Evolutionary conservation across 2,113 vertebrate species (phyloP).

Genomic region (Aix galericulata): DNA sequence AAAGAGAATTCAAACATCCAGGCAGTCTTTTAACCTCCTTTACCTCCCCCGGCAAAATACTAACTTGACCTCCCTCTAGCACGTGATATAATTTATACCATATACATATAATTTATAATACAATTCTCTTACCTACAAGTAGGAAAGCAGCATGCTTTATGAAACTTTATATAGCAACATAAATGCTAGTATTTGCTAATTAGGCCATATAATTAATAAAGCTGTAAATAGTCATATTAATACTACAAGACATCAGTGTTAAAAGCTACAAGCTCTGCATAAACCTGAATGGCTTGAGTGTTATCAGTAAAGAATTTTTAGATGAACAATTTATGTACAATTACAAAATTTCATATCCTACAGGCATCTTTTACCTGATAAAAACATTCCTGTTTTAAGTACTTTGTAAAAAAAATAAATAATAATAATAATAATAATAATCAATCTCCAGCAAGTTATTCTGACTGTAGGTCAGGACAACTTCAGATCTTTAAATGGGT

Average conservation of each 20-base stretch:
- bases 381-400: neutral
- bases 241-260: neutral
- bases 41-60: neutral
- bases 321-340: neutral
- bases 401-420: neutral
- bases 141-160: constrained; percentile 21
- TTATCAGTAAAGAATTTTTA: constrained; percentile 9
- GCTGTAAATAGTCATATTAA: constrained; percentile 37
- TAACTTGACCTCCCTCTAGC: neutral
- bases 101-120: neutral
- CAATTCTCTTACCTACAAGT: neutral
- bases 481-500: neutral
- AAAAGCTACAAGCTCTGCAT: constrained; percentile 17
- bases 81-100: neutral
- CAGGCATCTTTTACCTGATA: neutral
- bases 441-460: neutral
- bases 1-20: neutral
- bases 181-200: constrained; percentile 38
- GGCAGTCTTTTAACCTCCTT: neutral
- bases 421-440: too few relatives aligned
- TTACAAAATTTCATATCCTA: neutral
- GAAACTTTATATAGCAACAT: constrained; percentile 14
- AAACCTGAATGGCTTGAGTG: neutral
- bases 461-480: neutral
- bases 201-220: constrained; percentile 66